Base-by-base conservation (phyloP, 2,797 vertebrate genomes). In the Gymnopithys bicolor region DNA sequence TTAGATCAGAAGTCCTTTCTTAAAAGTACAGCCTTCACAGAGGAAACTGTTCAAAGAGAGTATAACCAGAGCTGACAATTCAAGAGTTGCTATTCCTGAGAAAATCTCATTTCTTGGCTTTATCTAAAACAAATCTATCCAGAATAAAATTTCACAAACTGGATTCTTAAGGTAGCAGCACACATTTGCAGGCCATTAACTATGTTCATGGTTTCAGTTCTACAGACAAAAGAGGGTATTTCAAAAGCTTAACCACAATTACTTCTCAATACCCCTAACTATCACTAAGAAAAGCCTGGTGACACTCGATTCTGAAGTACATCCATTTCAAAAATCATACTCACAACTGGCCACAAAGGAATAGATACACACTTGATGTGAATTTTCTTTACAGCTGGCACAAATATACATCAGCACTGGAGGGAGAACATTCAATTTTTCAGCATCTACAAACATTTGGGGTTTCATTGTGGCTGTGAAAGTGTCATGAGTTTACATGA, bases 221-320 rank as follows among this genome's bases (percentile, higher is more conserved):
- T 55, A 67, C 16, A 71, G 19, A 49, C 7, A 85, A 64, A 91
- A 63, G 39, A 76, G 19, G 11, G 18, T 39, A 63, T 92, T 92
- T 86, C 60, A 67, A 63, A 89, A 86, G n/a, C 56, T 63, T 77
- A 83, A 69, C 16, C 45, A 74, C 52, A 77, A 77, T 9, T 24
- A 62, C n/a, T 76, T 89, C 33, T 76, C 71, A 66, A 27, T 59
- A 59, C 24, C 15, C 48, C 23, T 39, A 73, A 35, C 13, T 52
- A 21, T 19, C 49, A 59, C 18, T 41, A 69, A 66, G 25, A 87
- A 87, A 82, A 64, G 13, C n/a, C 59, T 46, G 7, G 23, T 52
- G 28, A 59, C 21, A 2, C 30, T 64, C 27, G 19, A n/a, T 55
- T 80, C 51, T 66, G 30, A 76, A 85, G 32, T 6, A 41, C 2